Evolutionary conservation across 1,140 invertebrate genomes (phyloP).

Genomic region (Anoplolepis gracilipes): DNA sequence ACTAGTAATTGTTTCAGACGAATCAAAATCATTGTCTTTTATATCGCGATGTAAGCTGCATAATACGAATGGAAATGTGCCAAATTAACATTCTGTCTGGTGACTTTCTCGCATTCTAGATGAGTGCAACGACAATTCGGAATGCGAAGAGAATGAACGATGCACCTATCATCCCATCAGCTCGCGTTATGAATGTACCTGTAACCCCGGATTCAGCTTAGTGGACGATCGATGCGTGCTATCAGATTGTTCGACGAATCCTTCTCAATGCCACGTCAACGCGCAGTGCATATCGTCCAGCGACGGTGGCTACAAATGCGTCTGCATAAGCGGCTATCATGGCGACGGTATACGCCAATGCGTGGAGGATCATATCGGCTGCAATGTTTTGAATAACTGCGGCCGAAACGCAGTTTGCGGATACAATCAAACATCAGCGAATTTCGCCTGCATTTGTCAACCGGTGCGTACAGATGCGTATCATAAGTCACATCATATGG

Average conservation of each 20-base stretch:
- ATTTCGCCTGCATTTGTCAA: slow-evolving; percentile 87
- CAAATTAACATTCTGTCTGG: background rate
- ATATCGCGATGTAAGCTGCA: background rate
- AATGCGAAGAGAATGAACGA: slow-evolving; percentile 92
- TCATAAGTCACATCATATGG: background rate
- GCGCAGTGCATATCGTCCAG: slow-evolving; percentile 87
- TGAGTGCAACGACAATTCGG: slow-evolving; percentile 89
- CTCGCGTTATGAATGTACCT: slow-evolving; percentile 90
- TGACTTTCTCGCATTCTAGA: slow-evolving; percentile 77
- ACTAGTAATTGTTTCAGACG: slow-evolving; percentile 6
- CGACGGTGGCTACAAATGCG: slow-evolving; percentile 89
- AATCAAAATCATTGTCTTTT: slow-evolving; percentile 10
- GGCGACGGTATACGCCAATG: slow-evolving; percentile 92
- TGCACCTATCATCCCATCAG: slow-evolving; percentile 89
- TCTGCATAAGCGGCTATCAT: slow-evolving; percentile 91
- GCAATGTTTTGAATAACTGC: slow-evolving; percentile 94
- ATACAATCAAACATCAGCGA: slow-evolving; percentile 86
- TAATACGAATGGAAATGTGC: background rate
- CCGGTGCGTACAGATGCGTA: slow-evolving; percentile 79
- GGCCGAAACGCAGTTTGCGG: slow-evolving; percentile 93
- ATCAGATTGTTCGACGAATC: slow-evolving; percentile 82
- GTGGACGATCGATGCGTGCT: slow-evolving; percentile 87
- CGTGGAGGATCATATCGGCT: slow-evolving; percentile 88
- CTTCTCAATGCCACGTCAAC: slow-evolving; percentile 88
- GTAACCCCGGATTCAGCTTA: slow-evolving; percentile 86